Percentiles rank a stretch among this genome's conserved stretches.
phyloP scores from a whole-genome alignment of 2,888 invertebrate genomes.

The Drosophila putrida region DNA sequence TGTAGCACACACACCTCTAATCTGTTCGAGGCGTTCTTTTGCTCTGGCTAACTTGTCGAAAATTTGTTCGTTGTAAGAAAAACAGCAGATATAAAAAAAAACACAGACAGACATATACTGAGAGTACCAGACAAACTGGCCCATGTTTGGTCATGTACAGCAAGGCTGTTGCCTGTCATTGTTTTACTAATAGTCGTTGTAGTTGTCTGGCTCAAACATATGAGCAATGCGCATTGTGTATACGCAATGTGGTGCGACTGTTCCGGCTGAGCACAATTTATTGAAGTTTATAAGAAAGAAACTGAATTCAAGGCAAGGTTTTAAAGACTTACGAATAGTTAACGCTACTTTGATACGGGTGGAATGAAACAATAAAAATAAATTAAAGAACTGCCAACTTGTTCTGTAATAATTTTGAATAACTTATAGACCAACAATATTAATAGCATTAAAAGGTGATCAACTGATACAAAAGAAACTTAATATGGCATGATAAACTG shows the following conservation, averaged over 20 bases:
- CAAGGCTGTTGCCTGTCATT: conserved; percentile 76
- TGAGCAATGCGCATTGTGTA: conserved; percentile 55
- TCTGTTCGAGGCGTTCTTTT: conserved; percentile 57
- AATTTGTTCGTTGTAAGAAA: conserved; percentile 64
- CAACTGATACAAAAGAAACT: not conserved
- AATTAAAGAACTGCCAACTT: not conserved
- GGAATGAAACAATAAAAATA: not conserved
- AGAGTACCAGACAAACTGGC: conserved; percentile 62
- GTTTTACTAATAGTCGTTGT: conserved; percentile 76
- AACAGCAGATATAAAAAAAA: conserved; percentile 22
- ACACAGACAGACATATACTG: conserved; percentile 29
- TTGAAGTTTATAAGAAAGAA: conserved; percentile 12
- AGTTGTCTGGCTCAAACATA: conserved; percentile 62
- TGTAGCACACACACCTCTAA: conserved; percentile 48
- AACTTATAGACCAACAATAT: not conserved
- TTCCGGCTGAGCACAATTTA: conserved; percentile 3
- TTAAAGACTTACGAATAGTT: not conserved
- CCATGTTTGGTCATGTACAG: conserved; percentile 74
- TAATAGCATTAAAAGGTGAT: not conserved
- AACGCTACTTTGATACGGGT: too few species aligned
- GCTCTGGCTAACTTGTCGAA: conserved; percentile 73
- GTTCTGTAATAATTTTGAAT: not conserved
- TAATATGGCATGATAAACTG: conserved; percentile 2
- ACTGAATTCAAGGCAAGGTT: not conserved
- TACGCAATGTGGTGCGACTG: conserved; percentile 51